A percentile compares a stretch with the other conserved stretches of the same genome.
Conservation (phyloP, 2,113 vertebrate genomes). For the Hippocampus guttulatus region DNA sequence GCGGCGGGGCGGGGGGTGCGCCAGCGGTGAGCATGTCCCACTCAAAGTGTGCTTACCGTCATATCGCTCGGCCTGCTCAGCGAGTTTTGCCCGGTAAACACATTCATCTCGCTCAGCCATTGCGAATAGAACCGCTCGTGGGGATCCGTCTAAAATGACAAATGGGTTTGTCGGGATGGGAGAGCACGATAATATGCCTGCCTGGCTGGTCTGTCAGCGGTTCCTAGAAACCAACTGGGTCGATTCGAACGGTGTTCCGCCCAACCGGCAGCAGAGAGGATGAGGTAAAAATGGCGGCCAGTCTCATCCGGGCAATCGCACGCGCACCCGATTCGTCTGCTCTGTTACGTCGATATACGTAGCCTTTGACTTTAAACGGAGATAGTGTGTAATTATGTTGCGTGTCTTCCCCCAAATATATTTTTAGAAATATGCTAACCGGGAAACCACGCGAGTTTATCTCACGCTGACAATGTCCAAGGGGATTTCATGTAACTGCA, state of each 20-base stretch:
- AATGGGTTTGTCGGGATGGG: constrained; percentile 21
- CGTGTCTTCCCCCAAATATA: neutral
- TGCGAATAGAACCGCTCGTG: constrained; percentile 64
- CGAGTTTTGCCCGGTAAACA: constrained; percentile 95
- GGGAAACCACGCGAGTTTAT: neutral
- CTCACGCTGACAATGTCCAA: neutral
- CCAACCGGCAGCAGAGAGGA: constrained; percentile 62
- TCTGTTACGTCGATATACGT: neutral
- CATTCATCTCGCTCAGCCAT: constrained; percentile 93
- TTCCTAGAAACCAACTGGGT: constrained; percentile 63
- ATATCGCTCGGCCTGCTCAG: constrained; percentile 95
- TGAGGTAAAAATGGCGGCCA: constrained; percentile 70
- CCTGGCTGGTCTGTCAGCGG: constrained; percentile 46
- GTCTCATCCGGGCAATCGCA: constrained; percentile 68
- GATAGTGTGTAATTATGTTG: neutral
- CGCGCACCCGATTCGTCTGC: constrained; percentile 53
- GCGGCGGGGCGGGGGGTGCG: constrained; percentile 15
- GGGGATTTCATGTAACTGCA: neutral
- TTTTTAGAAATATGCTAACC: neutral
- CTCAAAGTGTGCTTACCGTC: constrained; percentile 78
- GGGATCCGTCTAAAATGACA: constrained; percentile 55
- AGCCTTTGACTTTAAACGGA: neutral
- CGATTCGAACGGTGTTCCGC: constrained; percentile 62
- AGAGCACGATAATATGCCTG: constrained; percentile 55
- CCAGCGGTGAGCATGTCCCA: constrained; percentile 37